These are phyloP conservation scores for Chrosomus eos DNA, from an alignment of 2,797 vertebrate species.

Conservation along the genomic window DNA sequence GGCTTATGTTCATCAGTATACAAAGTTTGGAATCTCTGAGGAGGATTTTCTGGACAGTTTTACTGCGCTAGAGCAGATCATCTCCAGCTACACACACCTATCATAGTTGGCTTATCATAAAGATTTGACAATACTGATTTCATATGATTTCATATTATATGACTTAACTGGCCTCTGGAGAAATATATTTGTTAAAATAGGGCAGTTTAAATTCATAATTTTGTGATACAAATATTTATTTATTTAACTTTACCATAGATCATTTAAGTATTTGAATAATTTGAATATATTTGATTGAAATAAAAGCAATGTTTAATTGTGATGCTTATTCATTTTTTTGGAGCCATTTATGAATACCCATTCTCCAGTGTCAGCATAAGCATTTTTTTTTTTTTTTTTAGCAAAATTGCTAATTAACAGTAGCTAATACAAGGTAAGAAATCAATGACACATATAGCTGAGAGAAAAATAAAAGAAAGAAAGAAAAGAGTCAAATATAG, in stretches of 20 bases:
- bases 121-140: not conserved
- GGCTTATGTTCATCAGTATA: slow-evolving; percentile 94
- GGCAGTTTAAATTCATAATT: not conserved
- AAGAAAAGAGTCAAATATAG: no score
- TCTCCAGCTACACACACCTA: slow-evolving; percentile 88
- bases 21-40: slow-evolving; percentile 90
- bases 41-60: slow-evolving; percentile 95
- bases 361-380: not conserved
- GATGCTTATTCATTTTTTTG: not conserved
- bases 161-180: not conserved
- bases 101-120: not conserved
- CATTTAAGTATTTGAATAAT: not conserved
- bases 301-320: not conserved
- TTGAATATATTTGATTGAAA: not conserved
- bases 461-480: no score
- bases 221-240: not conserved
- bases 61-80: slow-evolving; percentile 89
- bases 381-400: no score
- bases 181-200: not conserved
- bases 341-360: not conserved
- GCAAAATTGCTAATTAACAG: no score
- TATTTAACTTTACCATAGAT: not conserved
- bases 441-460: no score
- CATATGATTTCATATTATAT: not conserved
- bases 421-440: no score